Percentiles rank a stretch among this genome's conserved stretches.
Conservation (phyloP, 2,797 vertebrate species). For the Spea hammondii region DNA sequence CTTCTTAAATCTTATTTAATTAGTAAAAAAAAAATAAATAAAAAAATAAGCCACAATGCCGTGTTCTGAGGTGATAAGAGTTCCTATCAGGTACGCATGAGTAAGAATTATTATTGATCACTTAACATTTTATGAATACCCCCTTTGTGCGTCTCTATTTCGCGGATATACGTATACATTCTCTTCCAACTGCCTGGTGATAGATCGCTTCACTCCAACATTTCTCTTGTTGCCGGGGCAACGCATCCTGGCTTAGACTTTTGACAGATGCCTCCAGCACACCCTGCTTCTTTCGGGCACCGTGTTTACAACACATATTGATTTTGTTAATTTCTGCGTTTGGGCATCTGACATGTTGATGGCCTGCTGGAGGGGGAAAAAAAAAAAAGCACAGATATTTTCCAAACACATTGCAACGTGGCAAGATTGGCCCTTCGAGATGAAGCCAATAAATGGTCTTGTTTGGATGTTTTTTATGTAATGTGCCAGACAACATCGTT, state of each 20-base stretch:
- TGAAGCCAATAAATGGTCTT: no score
- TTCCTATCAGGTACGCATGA: no score
- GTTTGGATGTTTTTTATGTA: no score
- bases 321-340: slow-evolving; percentile 20
- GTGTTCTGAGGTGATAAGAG: no score
- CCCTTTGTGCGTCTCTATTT: slow-evolving; percentile 7
- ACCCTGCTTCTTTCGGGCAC: neutral
- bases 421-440: no score
- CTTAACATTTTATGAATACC: neutral
- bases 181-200: slow-evolving; percentile 12
- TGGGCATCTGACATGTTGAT: slow-evolving; percentile 13
- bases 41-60: no score
- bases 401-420: no score
- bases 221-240: slow-evolving; percentile 27
- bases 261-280: slow-evolving; percentile 23
- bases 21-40: no score
- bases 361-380: neutral
- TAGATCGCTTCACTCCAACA: slow-evolving; percentile 10
- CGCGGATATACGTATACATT: neutral
- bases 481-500: no score
- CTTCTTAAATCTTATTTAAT: no score
- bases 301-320: slow-evolving; percentile 1
- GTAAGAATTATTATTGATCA: neutral
- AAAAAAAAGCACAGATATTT: neutral
- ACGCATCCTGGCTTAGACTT: slow-evolving; percentile 12